These are phyloP conservation scores for Timema podura DNA, from an alignment of 2,888 invertebrate genomes.

Conservation along the genomic window DNA sequence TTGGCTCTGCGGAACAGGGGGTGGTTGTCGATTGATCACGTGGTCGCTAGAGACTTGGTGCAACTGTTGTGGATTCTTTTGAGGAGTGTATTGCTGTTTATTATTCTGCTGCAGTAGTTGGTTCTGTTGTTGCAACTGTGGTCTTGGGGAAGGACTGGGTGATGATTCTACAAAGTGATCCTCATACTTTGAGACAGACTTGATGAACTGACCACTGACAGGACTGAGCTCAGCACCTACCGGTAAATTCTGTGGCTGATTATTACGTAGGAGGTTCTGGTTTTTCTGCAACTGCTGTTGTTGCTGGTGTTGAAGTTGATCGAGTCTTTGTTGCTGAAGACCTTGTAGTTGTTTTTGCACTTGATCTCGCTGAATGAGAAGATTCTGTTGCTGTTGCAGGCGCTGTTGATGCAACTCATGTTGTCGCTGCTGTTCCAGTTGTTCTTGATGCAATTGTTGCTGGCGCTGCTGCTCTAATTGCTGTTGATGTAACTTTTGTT, in stretches of 20 bases:
- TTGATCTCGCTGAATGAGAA: conserved; percentile 34
- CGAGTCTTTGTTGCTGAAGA: conserved; percentile 25
- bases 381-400: conserved; percentile 42
- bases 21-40: too few relatives aligned
- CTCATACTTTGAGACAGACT: conserved; percentile 53
- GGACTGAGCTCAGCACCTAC: conserved; percentile 24
- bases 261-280: conserved; percentile 21
- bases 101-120: conserved; percentile 30
- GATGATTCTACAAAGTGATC: conserved; percentile 44
- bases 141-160: conserved; percentile 45
- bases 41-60: too few relatives aligned
- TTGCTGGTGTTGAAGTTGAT: conserved; percentile 30
- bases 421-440: conserved; percentile 37
- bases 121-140: conserved; percentile 31
- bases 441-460: conserved; percentile 37
- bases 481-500: conserved; percentile 40
- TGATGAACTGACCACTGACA: conserved; percentile 31
- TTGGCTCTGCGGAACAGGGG: too few relatives aligned
- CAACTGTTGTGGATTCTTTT: too few relatives aligned
- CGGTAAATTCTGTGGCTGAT: conserved; percentile 33
- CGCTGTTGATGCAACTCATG: conserved; percentile 42
- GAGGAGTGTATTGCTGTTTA: conserved; percentile 31
- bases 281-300: conserved; percentile 27
- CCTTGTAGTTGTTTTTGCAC: conserved; percentile 31
- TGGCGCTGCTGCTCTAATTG: conserved; percentile 30